Conservation (phyloP, 2,113 vertebrate genomes). For the Lontra canadensis region DNA sequence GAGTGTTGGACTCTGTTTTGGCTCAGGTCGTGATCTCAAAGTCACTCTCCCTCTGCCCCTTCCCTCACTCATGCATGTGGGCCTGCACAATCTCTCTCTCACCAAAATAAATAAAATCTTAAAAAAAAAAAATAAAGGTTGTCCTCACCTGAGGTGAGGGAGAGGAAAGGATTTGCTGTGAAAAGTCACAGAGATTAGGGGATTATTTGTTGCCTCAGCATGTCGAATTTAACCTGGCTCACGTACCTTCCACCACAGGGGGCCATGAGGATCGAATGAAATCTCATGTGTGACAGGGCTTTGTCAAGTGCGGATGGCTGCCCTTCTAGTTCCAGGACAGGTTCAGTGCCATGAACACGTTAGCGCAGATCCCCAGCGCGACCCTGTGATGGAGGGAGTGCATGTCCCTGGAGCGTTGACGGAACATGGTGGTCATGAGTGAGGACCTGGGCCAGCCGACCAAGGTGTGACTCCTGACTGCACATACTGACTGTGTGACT, state of each 20-base stretch:
- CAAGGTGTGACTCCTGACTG: not conserved
- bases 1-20: not conserved
- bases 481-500: not conserved
- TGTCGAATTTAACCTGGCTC: not conserved
- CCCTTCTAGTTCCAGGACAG: not conserved
- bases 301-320: too few relatives aligned
- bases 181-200: not conserved
- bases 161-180: not conserved
- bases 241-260: not conserved
- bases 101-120: not conserved
- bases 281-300: not conserved
- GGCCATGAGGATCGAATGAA: not conserved
- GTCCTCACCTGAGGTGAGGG: not conserved
- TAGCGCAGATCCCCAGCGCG: not conserved
- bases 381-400: not conserved
- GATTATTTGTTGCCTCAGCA: not conserved
- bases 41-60: not conserved
- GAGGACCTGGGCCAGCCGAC: not conserved
- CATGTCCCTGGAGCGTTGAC: not conserved
- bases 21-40: not conserved
- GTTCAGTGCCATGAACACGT: not conserved
- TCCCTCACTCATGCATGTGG: not conserved
- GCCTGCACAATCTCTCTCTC: not conserved
- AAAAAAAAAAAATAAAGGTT: not conserved
- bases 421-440: accelerated